Evolutionary conservation across 2,797 vertebrate species (phyloP).

Genomic region (Sebastes vulpes): DNA sequence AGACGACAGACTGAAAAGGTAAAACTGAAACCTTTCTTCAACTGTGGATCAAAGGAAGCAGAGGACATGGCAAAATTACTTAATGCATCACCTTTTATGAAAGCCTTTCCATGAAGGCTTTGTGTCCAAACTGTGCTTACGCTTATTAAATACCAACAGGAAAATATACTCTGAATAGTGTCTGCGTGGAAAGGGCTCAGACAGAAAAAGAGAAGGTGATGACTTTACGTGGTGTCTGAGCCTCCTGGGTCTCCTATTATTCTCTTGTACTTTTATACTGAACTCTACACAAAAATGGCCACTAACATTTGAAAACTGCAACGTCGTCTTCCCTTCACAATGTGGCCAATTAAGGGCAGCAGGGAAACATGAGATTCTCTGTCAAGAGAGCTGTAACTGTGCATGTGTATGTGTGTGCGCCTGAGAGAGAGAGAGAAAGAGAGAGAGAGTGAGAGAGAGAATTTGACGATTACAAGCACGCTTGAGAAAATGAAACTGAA

Average conservation of each 20-base stretch:
- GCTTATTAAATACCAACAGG: constrained; percentile 16
- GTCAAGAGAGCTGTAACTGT: constrained; percentile 32
- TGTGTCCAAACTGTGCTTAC: background rate
- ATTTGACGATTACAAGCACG: constrained; percentile 44
- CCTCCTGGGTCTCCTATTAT: constrained; percentile 29
- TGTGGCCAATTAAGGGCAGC: constrained; percentile 55
- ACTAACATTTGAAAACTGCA: constrained; percentile 45
- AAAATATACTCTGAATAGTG: constrained; percentile 17
- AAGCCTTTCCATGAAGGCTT: background rate
- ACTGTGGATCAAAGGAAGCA: constrained; percentile 21
- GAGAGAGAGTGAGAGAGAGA: background rate
- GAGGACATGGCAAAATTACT: background rate
- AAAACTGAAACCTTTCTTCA: background rate
- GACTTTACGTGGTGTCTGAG: constrained; percentile 32
- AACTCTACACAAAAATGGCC: constrained; percentile 47
- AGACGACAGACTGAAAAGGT: background rate
- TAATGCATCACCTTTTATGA: constrained; percentile 26
- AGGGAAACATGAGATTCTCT: constrained; percentile 42
- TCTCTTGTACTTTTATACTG: constrained; percentile 42
- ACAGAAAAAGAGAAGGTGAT: constrained; percentile 16
- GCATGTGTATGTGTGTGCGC: background rate
- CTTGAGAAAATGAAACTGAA: constrained; percentile 54
- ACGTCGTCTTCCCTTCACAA: constrained; percentile 36
- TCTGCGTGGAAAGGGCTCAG: background rate
- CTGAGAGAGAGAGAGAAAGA: background rate